Percentiles rank a stretch among this genome's conserved stretches.
Conservation (phyloP, 2,113 vertebrate genomes). For the Tenrec ecaudatus region DNA sequence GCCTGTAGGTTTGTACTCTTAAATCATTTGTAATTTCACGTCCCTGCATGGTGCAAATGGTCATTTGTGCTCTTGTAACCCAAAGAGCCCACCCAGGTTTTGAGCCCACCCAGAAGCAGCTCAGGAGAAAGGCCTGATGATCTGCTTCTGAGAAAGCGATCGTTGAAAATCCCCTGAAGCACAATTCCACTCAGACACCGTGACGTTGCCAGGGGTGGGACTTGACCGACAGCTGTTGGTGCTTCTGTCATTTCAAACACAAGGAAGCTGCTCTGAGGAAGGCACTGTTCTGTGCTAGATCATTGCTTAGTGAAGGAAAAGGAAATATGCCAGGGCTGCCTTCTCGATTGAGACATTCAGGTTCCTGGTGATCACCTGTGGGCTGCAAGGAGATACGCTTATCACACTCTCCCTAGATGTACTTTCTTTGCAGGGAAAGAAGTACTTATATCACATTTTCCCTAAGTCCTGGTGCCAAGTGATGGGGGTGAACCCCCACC, state of each 20-base stretch:
- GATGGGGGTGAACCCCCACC: slow-evolving; percentile 63
- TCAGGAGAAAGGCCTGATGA: background rate
- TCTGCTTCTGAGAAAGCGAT: background rate
- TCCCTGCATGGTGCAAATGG: background rate
- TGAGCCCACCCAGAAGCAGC: background rate
- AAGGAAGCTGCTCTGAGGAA: slow-evolving; percentile 35
- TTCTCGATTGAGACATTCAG: slow-evolving; percentile 64
- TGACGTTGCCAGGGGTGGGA: background rate
- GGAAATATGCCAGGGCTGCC: slow-evolving; percentile 58
- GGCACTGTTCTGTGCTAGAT: slow-evolving; percentile 52
- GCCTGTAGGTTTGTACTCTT: slow-evolving; percentile 13
- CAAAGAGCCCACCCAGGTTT: background rate
- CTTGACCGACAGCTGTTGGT: background rate
- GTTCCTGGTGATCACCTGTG: slow-evolving; percentile 67
- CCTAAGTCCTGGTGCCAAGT: slow-evolving; percentile 69
- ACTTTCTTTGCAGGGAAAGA: slow-evolving; percentile 81
- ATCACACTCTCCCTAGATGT: slow-evolving; percentile 60
- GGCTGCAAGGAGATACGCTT: slow-evolving; percentile 44
- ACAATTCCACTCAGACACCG: background rate
- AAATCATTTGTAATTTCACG: slow-evolving; percentile 8
- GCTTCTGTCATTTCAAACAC: slow-evolving; percentile 56
- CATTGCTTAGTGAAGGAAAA: slow-evolving; percentile 69
- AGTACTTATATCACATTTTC: slow-evolving; percentile 74
- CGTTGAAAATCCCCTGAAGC: background rate
- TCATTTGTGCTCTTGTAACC: background rate